Conservation (phyloP, 1,140 invertebrate genomes). For the Drosophila ohnishii region DNA sequence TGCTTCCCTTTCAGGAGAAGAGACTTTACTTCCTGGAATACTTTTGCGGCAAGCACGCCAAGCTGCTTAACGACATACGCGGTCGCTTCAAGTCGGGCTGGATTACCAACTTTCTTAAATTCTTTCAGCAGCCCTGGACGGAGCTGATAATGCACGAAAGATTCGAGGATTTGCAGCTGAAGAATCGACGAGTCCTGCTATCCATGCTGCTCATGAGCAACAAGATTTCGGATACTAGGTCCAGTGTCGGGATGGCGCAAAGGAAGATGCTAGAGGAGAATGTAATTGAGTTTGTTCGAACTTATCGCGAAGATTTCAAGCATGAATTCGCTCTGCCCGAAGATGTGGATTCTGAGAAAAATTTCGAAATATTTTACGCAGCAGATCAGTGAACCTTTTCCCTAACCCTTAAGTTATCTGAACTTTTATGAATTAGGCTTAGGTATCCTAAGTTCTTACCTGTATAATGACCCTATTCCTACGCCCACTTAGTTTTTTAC, state of each 20-base stretch:
- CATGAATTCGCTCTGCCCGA: slow-evolving; percentile 61
- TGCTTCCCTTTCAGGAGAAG: not conserved
- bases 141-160: slow-evolving; percentile 64
- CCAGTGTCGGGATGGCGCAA: slow-evolving; percentile 9
- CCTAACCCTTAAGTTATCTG: too few species aligned
- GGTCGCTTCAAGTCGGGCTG: slow-evolving; percentile 36
- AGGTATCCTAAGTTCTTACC: not conserved
- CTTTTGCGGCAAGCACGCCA: slow-evolving; percentile 61
- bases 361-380: slow-evolving; percentile 1
- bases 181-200: slow-evolving; percentile 35
- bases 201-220: slow-evolving; percentile 41
- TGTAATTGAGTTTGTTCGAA: slow-evolving; percentile 54
- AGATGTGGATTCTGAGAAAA: slow-evolving; percentile 19
- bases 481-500: not conserved
- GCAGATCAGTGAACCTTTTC: not conserved
- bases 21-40: slow-evolving; percentile 46
- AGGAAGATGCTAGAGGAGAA: slow-evolving; percentile 44
- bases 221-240: not conserved
- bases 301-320: slow-evolving; percentile 51
- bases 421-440: too few species aligned
- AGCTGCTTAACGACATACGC: slow-evolving; percentile 50
- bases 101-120: slow-evolving; percentile 46
- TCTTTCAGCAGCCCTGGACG: slow-evolving; percentile 61
- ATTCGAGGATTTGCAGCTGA: slow-evolving; percentile 51
- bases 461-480: not conserved